phyloP scores from a whole-genome alignment of 92 coral and sea anemone genomes.

The Desmophyllum pertusum region DNA sequence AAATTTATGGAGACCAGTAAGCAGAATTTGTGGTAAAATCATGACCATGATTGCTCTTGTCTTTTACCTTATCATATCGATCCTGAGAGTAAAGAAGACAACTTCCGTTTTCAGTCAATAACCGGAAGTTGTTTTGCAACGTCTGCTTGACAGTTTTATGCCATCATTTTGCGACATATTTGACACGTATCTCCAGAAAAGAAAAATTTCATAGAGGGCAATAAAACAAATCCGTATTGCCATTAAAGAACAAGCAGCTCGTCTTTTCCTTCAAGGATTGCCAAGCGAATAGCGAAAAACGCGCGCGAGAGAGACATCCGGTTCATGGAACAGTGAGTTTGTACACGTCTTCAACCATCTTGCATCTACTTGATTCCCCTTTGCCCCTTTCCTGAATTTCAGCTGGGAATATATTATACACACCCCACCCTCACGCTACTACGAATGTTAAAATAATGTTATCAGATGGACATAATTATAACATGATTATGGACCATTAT shows the following conservation, averaged over 20 bases:
- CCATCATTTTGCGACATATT: background rate
- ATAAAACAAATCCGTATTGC: background rate
- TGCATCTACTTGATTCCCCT: background rate
- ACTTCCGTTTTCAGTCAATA: background rate
- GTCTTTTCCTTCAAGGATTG: background rate
- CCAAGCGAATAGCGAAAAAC: background rate
- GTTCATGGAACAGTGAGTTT: background rate
- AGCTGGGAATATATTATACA: background rate
- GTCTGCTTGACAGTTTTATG: background rate
- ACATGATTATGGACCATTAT: too few species aligned
- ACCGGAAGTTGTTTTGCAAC: background rate
- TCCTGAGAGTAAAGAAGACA: background rate
- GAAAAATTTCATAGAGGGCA: too few species aligned
- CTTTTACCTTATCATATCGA: too few species aligned
- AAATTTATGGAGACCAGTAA: too few species aligned
- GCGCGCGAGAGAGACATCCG: background rate
- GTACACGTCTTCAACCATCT: background rate
- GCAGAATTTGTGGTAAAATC: too few species aligned
- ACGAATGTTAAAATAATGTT: background rate
- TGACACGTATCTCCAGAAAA: background rate
- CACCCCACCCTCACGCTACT: background rate
- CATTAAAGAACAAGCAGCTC: background rate
- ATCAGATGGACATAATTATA: background rate
- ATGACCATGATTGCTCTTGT: too few species aligned
- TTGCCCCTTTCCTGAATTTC: background rate